Conservation (phyloP, 2,888 invertebrate species). For the Euzetes globulus region DNA sequence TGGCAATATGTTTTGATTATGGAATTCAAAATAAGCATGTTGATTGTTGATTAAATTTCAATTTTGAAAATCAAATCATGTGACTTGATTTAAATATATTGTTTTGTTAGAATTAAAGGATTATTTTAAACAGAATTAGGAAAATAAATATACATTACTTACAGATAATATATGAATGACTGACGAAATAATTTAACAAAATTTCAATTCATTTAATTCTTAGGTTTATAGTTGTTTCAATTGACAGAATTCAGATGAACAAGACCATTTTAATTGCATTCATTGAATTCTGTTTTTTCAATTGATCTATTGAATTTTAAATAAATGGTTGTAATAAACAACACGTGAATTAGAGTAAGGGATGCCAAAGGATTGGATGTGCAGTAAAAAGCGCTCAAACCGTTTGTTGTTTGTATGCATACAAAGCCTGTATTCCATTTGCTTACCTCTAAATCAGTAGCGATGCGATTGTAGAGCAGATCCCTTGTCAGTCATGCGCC, state of each 20-base stretch:
- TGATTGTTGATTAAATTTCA: no score
- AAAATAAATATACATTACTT: not conserved
- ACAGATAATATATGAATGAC: no score
- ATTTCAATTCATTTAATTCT: not conserved
- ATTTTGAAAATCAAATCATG: no score
- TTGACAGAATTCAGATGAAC: no score
- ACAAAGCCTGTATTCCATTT: slow-evolving; percentile 18
- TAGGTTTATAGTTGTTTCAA: no score
- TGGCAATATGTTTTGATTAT: no score
- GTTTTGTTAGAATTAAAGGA: no score
- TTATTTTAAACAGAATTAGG: not conserved
- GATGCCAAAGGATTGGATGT: slow-evolving; percentile 2
- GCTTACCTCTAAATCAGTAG: not conserved
- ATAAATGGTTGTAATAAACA: not conserved
- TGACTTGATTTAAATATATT: no score
- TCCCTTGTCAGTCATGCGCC: slow-evolving; percentile 1
- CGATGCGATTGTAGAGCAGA: not conserved
- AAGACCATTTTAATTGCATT: no score
- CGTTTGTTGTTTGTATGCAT: not conserved
- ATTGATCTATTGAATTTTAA: not conserved
- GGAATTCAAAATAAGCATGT: no score
- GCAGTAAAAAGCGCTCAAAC: not conserved
- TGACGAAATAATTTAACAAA: not conserved
- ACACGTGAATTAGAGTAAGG: not conserved
- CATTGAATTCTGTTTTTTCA: not conserved